phyloP scores from a whole-genome alignment of 2,888 invertebrate genomes.

The Leptinotarsa tumamoca region DNA sequence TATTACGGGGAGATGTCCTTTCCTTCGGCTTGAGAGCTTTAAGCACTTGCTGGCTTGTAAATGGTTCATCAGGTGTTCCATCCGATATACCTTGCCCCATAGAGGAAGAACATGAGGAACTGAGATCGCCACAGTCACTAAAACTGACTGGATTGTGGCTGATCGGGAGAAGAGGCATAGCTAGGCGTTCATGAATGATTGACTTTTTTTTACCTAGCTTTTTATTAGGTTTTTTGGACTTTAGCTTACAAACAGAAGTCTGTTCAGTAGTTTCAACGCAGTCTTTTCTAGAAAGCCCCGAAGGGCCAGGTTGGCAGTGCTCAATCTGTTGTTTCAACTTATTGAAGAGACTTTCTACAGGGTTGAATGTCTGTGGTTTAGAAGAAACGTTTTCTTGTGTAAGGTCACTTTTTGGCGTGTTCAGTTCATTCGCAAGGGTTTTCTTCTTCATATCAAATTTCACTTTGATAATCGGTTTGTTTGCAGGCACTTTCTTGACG shows the following conservation, averaged over 20 bases:
- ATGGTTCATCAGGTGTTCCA: constrained; percentile 1
- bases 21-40: constrained; percentile 21
- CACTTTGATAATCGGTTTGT: constrained; percentile 40
- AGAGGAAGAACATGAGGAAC: constrained; percentile 1
- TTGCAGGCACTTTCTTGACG: constrained; percentile 41
- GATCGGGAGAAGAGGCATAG: constrained; percentile 23
- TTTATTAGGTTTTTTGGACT: constrained; percentile 22
- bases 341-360: constrained; percentile 45
- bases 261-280: not conserved
- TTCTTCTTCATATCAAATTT: constrained; percentile 41
- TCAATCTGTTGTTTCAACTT: constrained; percentile 45
- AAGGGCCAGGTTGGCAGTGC: constrained; percentile 24
- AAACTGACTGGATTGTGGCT: not conserved
- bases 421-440: constrained; percentile 11
- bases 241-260: not conserved
- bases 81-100: not conserved
- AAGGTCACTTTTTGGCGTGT: constrained; percentile 21
- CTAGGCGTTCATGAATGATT: constrained; percentile 17
- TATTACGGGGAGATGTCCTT: constrained; percentile 29
- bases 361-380: constrained; percentile 34
- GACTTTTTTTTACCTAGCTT: constrained; percentile 23
- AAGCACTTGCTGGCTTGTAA: constrained; percentile 15
- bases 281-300: constrained; percentile 18
- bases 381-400: not conserved
- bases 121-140: constrained; percentile 15